Base-by-base conservation (phyloP, 2,113 vertebrate species). In the Haplotaxodon microlepis region DNA sequence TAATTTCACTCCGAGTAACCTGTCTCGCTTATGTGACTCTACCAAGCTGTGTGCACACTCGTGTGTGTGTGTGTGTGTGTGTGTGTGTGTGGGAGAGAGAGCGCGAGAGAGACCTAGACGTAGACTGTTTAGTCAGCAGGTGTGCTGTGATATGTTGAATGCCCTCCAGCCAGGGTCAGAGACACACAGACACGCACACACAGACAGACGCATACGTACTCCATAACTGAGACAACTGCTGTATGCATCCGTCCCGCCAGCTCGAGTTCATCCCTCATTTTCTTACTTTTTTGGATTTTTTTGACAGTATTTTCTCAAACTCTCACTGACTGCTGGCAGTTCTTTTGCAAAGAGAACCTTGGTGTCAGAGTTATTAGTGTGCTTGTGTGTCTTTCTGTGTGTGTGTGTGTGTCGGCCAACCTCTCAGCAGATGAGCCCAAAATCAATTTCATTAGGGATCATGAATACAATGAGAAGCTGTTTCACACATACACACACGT, bases 101-200 rank as follows among this genome's bases (percentile, higher is more conserved):
- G 90, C 2, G 38, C 8, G 21, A 45, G 84, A 80, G 82, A 27
- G 40, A 45, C 53, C 21, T 87, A 59, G 92, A 81, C 61, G 27
- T 88, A 94, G 95, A 96, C 93, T 95, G 94, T 96, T 91, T 82
- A 93, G 95, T 96, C 95, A 96, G 96, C 95, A 96, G 95, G 94
- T 96, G 94, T 92, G 92, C 92, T 94, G 82, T 94, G 94, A 95
- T 93, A 94, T 87, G 82, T 91, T 93, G 94, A 94, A 95, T 94
- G 93, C 95, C 95, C 95, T 96, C 94, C 93, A 95, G 87, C 90
- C 93, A 93, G 92, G 96, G 93, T 94, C 94, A 95, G 61, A 93
- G 81, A 81, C 89, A 86, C 89, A 87, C 82, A 79, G 16, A 19
- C 45, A 50, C 11, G 51, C 82, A 83, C 73, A 36, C 38, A 38